phyloP scores from a whole-genome alignment of 35 echinoderm and acorn worm genomes.

The Lytechinus variegatus region DNA sequence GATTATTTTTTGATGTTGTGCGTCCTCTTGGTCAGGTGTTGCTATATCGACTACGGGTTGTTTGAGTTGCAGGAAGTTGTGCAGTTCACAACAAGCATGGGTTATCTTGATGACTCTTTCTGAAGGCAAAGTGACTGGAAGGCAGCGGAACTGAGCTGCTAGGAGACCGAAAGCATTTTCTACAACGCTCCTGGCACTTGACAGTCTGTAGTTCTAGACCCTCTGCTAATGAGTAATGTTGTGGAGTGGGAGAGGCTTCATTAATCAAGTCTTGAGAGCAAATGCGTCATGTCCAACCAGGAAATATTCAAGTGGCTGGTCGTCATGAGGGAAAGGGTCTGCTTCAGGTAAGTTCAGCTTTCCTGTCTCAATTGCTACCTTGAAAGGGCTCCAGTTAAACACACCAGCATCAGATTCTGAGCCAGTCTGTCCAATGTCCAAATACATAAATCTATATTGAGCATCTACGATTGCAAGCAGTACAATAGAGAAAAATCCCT shows the following conservation, averaged over 20 bases:
- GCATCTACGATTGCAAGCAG: constrained; percentile 56
- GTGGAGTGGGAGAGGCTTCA: constrained; percentile 53
- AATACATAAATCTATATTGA: constrained; percentile 54
- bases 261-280: constrained; percentile 25
- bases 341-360: no score
- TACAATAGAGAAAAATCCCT: constrained; percentile 47
- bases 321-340: constrained; percentile 9
- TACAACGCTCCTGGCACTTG: constrained; percentile 41
- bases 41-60: constrained; percentile 20
- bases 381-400: not conserved
- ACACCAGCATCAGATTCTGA: constrained; percentile 40
- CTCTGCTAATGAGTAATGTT: constrained; percentile 44
- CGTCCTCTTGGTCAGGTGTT: constrained; percentile 38
- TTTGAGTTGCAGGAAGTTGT: constrained; percentile 1
- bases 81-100: constrained; percentile 43
- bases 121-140: constrained; percentile 50
- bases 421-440: constrained; percentile 52
- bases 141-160: constrained; percentile 21
- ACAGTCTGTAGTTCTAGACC: constrained; percentile 61
- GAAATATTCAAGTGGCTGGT: constrained; percentile 46
- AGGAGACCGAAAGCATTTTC: constrained; percentile 53
- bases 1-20: constrained; percentile 24
- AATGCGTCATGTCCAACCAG: constrained; percentile 57
- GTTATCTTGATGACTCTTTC: constrained; percentile 45
- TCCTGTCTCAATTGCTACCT: not conserved